These are phyloP conservation scores for Melieria omissa DNA, from an alignment of 2,888 invertebrate genomes.

Conservation along the genomic window DNA sequence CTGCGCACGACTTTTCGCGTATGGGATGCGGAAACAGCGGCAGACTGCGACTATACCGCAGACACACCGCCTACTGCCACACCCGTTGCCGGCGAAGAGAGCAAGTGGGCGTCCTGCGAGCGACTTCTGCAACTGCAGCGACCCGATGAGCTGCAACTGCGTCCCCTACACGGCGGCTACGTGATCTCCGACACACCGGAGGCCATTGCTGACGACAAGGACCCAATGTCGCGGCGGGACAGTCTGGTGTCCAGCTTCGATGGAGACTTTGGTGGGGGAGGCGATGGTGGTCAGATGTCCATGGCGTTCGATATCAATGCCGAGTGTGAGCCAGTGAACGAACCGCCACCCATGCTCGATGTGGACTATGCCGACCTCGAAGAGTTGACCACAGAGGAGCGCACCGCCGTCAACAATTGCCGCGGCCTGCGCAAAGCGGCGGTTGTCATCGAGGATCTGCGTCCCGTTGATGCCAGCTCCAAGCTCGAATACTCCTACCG, in stretches of 20 bases:
- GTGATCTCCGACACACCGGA: conserved; percentile 61
- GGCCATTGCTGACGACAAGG: conserved; percentile 51
- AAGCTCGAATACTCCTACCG: conserved; percentile 79
- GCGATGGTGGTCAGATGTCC: conserved; percentile 71
- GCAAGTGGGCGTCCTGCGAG: conserved; percentile 46
- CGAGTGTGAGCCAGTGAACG: conserved; percentile 70
- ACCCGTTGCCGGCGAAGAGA: conserved; percentile 36
- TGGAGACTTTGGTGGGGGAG: conserved; percentile 57
- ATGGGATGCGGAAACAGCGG: conserved; percentile 53
- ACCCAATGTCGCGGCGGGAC: conserved; percentile 33
- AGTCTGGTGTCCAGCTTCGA: conserved; percentile 35
- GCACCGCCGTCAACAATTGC: conserved; percentile 60
- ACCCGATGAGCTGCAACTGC: conserved; percentile 51
- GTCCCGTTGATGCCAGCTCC: conserved; percentile 69
- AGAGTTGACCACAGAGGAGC: conserved; percentile 64
- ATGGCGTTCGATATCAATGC: conserved; percentile 75
- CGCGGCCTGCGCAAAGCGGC: conserved; percentile 63
- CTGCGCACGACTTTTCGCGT: conserved; percentile 59
- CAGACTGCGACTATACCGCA: conserved; percentile 49
- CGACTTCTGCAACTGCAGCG: conserved; percentile 50
- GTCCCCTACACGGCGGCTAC: conserved; percentile 61
- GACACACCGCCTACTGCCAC: conserved; percentile 18
- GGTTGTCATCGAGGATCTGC: conserved; percentile 70
- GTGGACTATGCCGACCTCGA: conserved; percentile 67
- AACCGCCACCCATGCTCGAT: conserved; percentile 53